A percentile compares a stretch with the other conserved stretches of the same genome.
Evolutionary conservation across 1,140 invertebrate genomes (phyloP).

Genomic region (Battus philenor): DNA sequence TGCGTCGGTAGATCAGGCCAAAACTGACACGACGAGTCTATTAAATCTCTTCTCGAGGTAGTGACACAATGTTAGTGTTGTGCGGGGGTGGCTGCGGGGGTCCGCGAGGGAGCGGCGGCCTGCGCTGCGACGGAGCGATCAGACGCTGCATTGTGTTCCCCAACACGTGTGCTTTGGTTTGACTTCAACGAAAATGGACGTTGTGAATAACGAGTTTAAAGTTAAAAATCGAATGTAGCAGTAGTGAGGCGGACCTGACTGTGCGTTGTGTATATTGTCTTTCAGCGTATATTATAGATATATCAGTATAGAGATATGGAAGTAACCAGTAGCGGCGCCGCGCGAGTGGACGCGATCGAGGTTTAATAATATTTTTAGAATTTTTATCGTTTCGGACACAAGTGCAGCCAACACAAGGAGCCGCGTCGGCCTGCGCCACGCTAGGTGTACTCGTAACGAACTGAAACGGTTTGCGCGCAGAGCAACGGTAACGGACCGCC

Average conservation of each 20-base stretch:
- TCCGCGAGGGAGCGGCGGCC: neutral
- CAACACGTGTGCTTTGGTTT: constrained; percentile 30
- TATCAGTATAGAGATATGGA: constrained; percentile 47
- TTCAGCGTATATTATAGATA: constrained; percentile 48
- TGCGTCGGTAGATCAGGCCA: too few species aligned
- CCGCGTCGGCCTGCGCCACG: too few species aligned
- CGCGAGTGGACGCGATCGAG: too few species aligned
- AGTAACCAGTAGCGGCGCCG: constrained; percentile 27
- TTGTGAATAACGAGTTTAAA: constrained; percentile 36
- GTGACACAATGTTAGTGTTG: too few species aligned
- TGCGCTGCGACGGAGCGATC: constrained; percentile 2
- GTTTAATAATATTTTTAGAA: too few species aligned
- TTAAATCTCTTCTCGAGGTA: too few species aligned
- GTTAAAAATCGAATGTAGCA: constrained; percentile 46
- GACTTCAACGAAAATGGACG: constrained; percentile 45
- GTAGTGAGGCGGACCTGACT: constrained; percentile 36
- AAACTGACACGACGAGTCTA: too few species aligned
- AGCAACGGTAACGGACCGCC: constrained; percentile 36
- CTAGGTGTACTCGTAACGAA: constrained; percentile 28
- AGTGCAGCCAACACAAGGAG: too few species aligned
- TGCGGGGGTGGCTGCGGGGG: too few species aligned
- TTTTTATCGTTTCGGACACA: neutral
- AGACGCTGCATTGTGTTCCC: constrained; percentile 23
- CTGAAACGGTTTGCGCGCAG: constrained; percentile 35
- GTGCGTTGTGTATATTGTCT: constrained; percentile 49